Evolutionary conservation across 2,113 vertebrate genomes (phyloP).

Genomic region (Ploceus nigricollis): DNA sequence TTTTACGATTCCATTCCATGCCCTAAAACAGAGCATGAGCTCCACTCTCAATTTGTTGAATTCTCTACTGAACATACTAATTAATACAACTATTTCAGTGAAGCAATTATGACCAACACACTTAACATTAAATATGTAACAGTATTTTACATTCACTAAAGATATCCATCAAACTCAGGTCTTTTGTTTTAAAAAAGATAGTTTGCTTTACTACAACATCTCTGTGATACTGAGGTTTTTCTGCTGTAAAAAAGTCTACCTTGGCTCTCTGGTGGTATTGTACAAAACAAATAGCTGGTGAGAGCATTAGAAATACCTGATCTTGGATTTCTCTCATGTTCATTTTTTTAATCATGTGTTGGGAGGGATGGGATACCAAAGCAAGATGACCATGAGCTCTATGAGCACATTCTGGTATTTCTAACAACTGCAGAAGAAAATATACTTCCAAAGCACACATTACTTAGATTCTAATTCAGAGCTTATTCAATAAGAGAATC

Average conservation of each 20-base stretch:
- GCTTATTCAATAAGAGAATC: neutral
- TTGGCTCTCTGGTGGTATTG: neutral
- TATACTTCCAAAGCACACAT: neutral
- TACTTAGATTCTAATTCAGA: neutral
- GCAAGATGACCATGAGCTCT: neutral
- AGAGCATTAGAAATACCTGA: neutral
- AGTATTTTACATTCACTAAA: neutral
- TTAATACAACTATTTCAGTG: neutral
- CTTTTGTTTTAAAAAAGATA: neutral
- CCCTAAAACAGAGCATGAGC: neutral
- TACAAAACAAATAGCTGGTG: neutral
- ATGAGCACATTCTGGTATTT: neutral
- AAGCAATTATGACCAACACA: neutral
- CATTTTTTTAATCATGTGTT: neutral
- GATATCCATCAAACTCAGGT: neutral
- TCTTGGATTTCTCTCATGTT: neutral
- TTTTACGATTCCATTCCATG: neutral
- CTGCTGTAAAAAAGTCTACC: neutral
- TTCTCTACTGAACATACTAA: neutral
- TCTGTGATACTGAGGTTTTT: neutral
- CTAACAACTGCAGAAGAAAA: neutral
- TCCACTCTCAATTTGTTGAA: neutral
- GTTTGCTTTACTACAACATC: neutral
- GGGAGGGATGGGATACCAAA: neutral
- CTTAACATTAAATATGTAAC: neutral